phyloP scores from a whole-genome alignment of 2,113 vertebrate species.

The Nyctereutes procyonoides region DNA sequence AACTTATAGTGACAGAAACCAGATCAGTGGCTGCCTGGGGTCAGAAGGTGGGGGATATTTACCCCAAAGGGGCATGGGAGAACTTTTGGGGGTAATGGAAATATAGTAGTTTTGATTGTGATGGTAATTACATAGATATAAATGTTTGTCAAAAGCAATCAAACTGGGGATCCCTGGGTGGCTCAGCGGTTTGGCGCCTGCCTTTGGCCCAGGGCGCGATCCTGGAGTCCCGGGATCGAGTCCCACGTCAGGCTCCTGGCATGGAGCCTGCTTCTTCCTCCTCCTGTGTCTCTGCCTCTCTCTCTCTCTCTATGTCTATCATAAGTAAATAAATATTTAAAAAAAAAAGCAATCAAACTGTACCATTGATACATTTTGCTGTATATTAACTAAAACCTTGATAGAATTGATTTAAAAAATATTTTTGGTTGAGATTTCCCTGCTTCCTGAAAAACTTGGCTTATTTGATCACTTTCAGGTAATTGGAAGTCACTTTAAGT shows the following conservation, averaged over 20 bases:
- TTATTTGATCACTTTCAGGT: not conserved
- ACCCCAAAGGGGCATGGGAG: not conserved
- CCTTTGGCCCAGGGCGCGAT: too few species aligned
- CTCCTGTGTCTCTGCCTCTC: too few species aligned
- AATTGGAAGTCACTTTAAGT: not conserved
- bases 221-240: too few species aligned
- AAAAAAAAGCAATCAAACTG: not conserved
- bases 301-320: too few species aligned
- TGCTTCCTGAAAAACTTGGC: not conserved
- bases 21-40: not conserved
- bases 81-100: not conserved
- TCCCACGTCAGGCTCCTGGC: too few species aligned
- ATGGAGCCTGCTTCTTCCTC: too few species aligned
- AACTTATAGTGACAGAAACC: not conserved
- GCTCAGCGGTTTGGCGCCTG: too few species aligned
- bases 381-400: not conserved
- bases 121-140: not conserved
- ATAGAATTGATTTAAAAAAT: not conserved
- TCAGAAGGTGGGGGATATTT: not conserved
- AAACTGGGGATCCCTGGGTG: too few species aligned
- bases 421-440: slow-evolving; percentile 20
- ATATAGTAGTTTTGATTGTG: not conserved
- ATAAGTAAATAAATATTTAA: too few species aligned
- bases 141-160: not conserved
- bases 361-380: not conserved